Conservation (phyloP, 2,797 vertebrate species). For the Psittacula derbiana region DNA sequence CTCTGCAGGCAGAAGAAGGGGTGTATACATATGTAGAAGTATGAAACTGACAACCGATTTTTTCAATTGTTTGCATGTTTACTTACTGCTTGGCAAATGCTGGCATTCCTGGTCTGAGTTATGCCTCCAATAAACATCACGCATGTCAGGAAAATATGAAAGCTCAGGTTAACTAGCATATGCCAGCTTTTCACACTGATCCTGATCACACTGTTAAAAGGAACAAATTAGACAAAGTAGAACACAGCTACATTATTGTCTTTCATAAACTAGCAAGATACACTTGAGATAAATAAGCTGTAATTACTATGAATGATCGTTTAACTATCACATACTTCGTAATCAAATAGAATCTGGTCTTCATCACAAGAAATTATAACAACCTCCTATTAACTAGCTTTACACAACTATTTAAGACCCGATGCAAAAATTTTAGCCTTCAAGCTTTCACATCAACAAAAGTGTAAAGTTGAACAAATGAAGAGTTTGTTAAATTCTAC, state of each 20-base stretch:
- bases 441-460: not conserved
- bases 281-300: not conserved
- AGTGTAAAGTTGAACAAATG: not conserved
- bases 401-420: not conserved
- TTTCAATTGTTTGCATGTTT: not conserved
- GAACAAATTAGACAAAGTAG: not conserved
- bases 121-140: slow-evolving; percentile 90
- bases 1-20: not conserved
- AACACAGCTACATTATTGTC: not conserved
- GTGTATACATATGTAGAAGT: accelerated
- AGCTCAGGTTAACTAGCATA: slow-evolving; percentile 94
- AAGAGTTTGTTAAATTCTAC: not conserved
- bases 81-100: slow-evolving; percentile 96
- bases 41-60: not conserved
- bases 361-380: not conserved
- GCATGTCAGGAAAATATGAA: slow-evolving; percentile 92
- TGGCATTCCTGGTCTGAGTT: slow-evolving; percentile 88
- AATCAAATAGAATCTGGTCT: not conserved
- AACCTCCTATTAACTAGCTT: not conserved
- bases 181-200: slow-evolving; percentile 97
- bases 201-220: slow-evolving; percentile 83
- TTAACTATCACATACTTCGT: not conserved
- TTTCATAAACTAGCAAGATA: not conserved
- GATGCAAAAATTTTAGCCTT: not conserved
- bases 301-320: not conserved